Conservation (phyloP, 2,797 vertebrate species). For the Artibeus jamaicensis region DNA sequence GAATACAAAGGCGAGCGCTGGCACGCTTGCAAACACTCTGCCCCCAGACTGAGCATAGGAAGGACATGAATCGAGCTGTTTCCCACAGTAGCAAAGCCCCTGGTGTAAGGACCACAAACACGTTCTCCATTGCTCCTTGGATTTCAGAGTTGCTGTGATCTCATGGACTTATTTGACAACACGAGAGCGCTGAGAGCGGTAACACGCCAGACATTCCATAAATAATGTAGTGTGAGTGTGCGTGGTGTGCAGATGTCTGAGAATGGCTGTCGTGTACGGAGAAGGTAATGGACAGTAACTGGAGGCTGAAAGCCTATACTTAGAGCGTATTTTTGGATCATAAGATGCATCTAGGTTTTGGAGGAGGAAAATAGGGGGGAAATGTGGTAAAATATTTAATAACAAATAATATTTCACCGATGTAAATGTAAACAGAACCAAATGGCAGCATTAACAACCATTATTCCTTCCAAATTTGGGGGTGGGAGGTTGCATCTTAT, state of each 20-base stretch:
- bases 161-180: neutral
- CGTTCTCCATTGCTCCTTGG: neutral
- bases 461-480: too few relatives aligned
- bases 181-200: neutral
- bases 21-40: neutral
- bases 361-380: too few relatives aligned
- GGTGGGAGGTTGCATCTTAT: too few relatives aligned
- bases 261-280: neutral
- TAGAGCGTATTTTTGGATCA: too few relatives aligned
- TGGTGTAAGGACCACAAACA: neutral
- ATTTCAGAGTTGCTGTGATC: neutral
- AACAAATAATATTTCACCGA: too few relatives aligned
- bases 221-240: neutral
- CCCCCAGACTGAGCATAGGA: constrained; percentile 36
- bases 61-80: neutral
- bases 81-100: neutral
- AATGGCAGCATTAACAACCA: too few relatives aligned
- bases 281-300: neutral
- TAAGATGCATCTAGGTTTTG: too few relatives aligned
- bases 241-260: neutral
- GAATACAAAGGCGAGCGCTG: neutral
- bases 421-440: too few relatives aligned
- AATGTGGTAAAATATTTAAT: too few relatives aligned
- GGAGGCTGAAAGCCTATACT: neutral
- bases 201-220: neutral